Evolutionary conservation across 2,113 vertebrate species (phyloP).

Genomic region (Ahaetulla prasina): DNA sequence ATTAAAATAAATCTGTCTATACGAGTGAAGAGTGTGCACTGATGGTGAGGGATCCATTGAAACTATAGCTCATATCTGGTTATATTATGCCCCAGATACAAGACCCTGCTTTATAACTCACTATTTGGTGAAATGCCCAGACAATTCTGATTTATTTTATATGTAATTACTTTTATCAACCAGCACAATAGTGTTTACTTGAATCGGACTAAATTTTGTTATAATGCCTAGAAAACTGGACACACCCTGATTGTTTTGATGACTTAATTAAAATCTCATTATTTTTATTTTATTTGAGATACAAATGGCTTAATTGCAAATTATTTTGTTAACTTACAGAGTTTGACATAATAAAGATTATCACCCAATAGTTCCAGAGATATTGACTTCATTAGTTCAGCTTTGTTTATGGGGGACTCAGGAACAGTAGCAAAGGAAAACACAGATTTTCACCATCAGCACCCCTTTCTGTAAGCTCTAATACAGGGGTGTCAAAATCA

Average conservation of each 20-base stretch:
- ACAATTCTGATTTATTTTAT: neutral
- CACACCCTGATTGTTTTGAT: neutral
- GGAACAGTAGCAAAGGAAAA: neutral
- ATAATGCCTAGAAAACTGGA: neutral
- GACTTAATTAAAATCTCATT: neutral
- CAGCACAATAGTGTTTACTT: neutral
- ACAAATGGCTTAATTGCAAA: neutral
- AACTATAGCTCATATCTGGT: neutral
- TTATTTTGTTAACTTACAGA: neutral
- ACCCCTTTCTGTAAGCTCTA: neutral
- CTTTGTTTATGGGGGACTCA: neutral
- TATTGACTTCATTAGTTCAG: neutral
- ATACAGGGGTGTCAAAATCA: too few species aligned
- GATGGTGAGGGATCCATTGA: neutral
- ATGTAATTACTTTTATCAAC: neutral
- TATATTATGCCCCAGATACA: neutral
- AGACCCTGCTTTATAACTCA: neutral
- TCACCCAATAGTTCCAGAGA: neutral
- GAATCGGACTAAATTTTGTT: neutral
- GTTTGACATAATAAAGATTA: neutral
- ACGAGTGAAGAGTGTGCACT: neutral
- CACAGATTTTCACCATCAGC: neutral
- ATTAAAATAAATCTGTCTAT: neutral
- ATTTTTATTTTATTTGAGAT: neutral
- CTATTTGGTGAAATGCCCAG: neutral